Percentiles rank a stretch among this genome's conserved stretches.
Conservation (phyloP, 2,113 vertebrate species). For the Psilopsiagon aurifrons region DNA sequence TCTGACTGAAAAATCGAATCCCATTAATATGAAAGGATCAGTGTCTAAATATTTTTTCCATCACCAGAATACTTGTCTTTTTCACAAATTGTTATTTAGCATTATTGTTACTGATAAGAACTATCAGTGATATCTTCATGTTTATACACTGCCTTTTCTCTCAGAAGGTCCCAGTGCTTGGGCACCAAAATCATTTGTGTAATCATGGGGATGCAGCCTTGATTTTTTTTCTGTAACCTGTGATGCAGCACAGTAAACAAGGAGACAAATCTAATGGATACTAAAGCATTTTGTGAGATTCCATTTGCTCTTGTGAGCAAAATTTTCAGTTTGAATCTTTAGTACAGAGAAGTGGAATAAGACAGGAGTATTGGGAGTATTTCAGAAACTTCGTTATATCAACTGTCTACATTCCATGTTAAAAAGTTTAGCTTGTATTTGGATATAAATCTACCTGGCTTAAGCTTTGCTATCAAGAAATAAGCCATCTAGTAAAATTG, state of each 20-base stretch:
- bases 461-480: background rate
- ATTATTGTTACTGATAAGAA: background rate
- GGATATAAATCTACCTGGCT: background rate
- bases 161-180: background rate
- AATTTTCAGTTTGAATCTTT: background rate
- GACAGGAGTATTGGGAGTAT: background rate
- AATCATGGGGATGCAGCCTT: background rate
- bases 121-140: background rate
- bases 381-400: background rate
- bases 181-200: constrained; percentile 1
- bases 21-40: constrained; percentile 43
- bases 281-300: constrained; percentile 19
- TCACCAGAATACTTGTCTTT: background rate
- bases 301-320: background rate
- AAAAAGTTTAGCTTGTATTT: background rate
- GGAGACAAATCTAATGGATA: constrained; percentile 23
- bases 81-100: background rate
- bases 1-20: constrained; percentile 43
- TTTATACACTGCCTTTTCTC: background rate
- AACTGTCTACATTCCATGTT: rapidly evolving
- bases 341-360: background rate
- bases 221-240: constrained; percentile 45
- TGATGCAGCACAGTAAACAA: background rate
- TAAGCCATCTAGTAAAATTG: background rate
- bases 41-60: background rate